Evolutionary conservation across 2,113 vertebrate species (phyloP).

Genomic region (Aptenodytes patagonicus): DNA sequence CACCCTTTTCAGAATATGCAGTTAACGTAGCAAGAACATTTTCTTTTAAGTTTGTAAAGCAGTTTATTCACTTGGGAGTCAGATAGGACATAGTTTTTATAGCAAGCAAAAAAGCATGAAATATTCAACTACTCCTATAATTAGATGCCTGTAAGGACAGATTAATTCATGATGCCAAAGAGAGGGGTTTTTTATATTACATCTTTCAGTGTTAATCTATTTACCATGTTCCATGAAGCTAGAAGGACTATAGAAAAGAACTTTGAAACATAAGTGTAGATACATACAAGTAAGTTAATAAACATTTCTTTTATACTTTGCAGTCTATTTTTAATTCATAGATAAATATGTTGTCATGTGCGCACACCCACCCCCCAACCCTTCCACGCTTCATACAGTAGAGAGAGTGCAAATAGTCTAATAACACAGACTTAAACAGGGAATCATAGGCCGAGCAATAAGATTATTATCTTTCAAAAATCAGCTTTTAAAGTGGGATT

Average conservation of each 20-base stretch:
- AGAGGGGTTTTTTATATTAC: neutral
- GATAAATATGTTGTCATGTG: neutral
- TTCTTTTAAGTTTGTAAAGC: neutral
- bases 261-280: neutral
- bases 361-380: accelerated
- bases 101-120: neutral
- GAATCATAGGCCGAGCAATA: neutral
- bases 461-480: neutral
- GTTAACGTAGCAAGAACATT: neutral
- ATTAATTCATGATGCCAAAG: neutral
- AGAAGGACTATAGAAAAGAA: neutral
- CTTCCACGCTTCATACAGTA: neutral
- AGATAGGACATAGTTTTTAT: neutral
- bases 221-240: neutral
- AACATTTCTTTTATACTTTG: neutral
- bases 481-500: neutral
- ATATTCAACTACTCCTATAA: neutral
- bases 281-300: neutral
- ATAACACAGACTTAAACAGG: neutral
- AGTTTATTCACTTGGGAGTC: neutral
- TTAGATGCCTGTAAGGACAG: neutral
- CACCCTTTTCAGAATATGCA: neutral
- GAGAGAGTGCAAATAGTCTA: neutral
- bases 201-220: neutral
- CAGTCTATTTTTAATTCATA: neutral